Evolutionary conservation across 2,888 invertebrate species (phyloP).

Genomic region (Caenorhabditis sp.): DNA sequence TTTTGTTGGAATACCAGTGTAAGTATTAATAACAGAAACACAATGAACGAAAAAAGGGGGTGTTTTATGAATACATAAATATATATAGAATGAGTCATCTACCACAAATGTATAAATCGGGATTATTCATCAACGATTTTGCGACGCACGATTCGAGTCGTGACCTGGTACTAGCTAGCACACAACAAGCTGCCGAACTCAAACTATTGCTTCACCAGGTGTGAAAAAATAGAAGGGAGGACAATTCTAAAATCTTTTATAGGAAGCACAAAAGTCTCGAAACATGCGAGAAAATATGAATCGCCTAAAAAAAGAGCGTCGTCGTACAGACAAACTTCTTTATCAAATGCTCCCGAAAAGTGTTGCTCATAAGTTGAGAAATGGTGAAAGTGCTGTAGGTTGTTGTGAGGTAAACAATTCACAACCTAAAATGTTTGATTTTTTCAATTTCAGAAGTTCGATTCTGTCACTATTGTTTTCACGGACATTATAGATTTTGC

Average conservation of each 20-base stretch:
- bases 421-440: not conserved
- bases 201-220: conserved; percentile 86
- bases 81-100: conserved; percentile 84
- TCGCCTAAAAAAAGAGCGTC: conserved; percentile 93
- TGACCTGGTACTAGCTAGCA: conserved; percentile 92
- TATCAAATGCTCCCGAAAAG: conserved; percentile 99
- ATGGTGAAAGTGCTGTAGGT: conserved; percentile 93
- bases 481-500: conserved; percentile 98
- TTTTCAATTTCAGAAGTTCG: conserved; percentile 82
- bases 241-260: conserved; percentile 69
- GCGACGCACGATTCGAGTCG: conserved; percentile 99
- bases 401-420: conserved; percentile 85
- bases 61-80: not conserved
- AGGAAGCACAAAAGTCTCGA: conserved; percentile 94
- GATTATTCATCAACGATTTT: conserved; percentile 94
- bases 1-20: conserved; percentile 86
- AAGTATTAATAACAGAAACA: not conserved
- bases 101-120: conserved; percentile 88
- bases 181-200: conserved; percentile 94
- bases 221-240: not conserved
- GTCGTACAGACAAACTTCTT: conserved; percentile 88
- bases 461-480: conserved; percentile 92
- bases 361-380: conserved; percentile 89
- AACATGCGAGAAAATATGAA: conserved; percentile 95
- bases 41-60: too few relatives aligned